Base-by-base conservation (phyloP, 2,113 vertebrate genomes). In the Upupa epops region DNA sequence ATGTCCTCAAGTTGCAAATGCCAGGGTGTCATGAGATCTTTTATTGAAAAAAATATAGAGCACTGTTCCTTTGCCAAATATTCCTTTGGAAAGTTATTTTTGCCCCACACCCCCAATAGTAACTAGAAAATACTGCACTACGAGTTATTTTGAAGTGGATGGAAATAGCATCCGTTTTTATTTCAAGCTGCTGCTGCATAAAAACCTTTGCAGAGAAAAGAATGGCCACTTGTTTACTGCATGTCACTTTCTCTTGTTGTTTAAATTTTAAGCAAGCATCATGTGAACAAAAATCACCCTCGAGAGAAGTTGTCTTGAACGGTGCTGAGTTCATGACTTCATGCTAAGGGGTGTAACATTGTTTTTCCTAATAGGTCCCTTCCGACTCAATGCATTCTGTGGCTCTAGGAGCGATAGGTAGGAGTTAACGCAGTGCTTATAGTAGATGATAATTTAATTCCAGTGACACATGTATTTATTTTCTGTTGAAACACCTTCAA, bases 81-180 rank as follows among this genome's bases (percentile, higher is more conserved):
- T 95, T 92, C 96, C 92, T 94, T 88, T 91, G 89, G 95, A 88
- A 85, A 89, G 80, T 94, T 98, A 97, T 97, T 98, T 97, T 97
- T 96, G 95, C 74, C 92, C 86, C 40, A 83, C 66, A 92, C 89
- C 87, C 95, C 94, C 95, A 96, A 96, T 83, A 96, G 90, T 89
- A 97, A 97, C 95, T 95, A 97, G 94, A 96, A 98, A 97, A 98
- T 95, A 90, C 95, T 96, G 94, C 90, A 72, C 96, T 91, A 65
- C 40, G 87, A 94, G 96, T 96, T 98, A 98, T 98, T 98, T 97
- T 97, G 95, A 96, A 96, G 84, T 78, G 75, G 74, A 94, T 97
- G 93, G 64, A 97, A 97, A 98, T 97, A 97, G 95, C 74, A 88
- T 96, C 95, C 89, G 8, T 15, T 87, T 97, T 95, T 98, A 97